Base-by-base conservation (phyloP, 2,888 invertebrate genomes). In the Balanococcus diminutus region DNA sequence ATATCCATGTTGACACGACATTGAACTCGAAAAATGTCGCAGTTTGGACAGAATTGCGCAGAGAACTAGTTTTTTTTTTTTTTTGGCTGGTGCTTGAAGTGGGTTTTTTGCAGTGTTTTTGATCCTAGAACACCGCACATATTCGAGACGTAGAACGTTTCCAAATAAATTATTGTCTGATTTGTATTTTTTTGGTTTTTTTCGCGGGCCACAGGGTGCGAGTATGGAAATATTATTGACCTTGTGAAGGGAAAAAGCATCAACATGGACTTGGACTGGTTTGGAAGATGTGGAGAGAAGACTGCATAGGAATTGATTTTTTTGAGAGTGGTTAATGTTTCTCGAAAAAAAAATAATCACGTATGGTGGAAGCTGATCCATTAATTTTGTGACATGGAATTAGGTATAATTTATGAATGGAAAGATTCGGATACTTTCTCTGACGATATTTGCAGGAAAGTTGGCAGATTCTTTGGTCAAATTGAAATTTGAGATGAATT, bases 1-100 rank as follows among this genome's bases (percentile, higher is more conserved):
- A 61, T 61, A 25, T 25, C 61, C 25, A 6, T 2, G 61, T 11
- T 11, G 61, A 61, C 25, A 11, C 25, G 61, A 61, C 61, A 61
- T 61, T 61, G 61, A 61, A 61, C 61, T 61, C 61, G 61, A 25
- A 61, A 51, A 61, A 61, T 61, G 61, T 61, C 61, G 61, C 61
- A 25, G 61, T 25, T 14, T 25, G 61, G 3, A 46, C 42, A 14
- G 25, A 61, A 25, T 61, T 61, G 14, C 61, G 3, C n/a, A 2
- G 4, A 61, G 14, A 25, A 61, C 61, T 61, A 25, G 61, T 61
- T 61, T 25, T 22, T 25, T 46, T 14, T 14, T n/a, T n/a, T 2
- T 46, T 46, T 46, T 46, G 46, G 46, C 46, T 46, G 4, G 2
- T n/a, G 46, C n/a, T n/a, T 46, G 3, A 46, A n/a, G n/a, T 46